Evolutionary conservation across 2,888 invertebrate species (phyloP), one percentile per base, ranked within the genome.

Genomic region (Caenorhabditis angaria): DNA sequence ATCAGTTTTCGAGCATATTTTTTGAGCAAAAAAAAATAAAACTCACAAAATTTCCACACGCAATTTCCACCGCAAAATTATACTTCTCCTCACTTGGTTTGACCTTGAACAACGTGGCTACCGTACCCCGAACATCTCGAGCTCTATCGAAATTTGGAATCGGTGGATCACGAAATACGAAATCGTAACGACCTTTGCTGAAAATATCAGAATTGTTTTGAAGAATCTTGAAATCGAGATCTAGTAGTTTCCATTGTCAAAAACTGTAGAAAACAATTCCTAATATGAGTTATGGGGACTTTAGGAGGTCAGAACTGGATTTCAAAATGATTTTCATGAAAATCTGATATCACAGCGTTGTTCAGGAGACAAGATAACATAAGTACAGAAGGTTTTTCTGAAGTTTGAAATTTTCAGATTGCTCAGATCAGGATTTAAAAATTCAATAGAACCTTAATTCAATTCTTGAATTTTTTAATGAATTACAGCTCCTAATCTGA

Each of bases 31-130:
- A 56, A 51, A 60, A 27, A 28, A 51, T 14, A 20, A 14, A 28
- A 80, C 90, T 89, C 88, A 94, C 94, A 90, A 91, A 91, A 70
- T 92, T 93, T 3, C 94, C 94, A 20, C 94, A 94, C 10, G 93
- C 92, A 48, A 92, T 92, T 88, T 95, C 94, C 64, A 97, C 88
- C 1, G 96, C 96, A 55, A 92, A 91, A 61, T 92, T 92, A 86
- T 60, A 77, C 10, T 63, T 12, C 10, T 92, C 91, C 27, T 88
- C 88, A n/a, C 56, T 54, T 0, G 24, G 25, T 64, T 90, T 91
- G 0, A 95, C 91, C 47, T 91, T 90, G 63, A 97, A 91, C 76
- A 95, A 89, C 77, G 92, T 91, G 79, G 93, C 93, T 0, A 94
- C 92, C 28, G 93, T 91, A 20, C 96, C 96, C 1, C 61, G 5